Percentiles rank a stretch among this genome's conserved stretches.
Evolutionary conservation across 2,888 invertebrate species (phyloP).

Genomic region (Subacronicta megacephala): DNA sequence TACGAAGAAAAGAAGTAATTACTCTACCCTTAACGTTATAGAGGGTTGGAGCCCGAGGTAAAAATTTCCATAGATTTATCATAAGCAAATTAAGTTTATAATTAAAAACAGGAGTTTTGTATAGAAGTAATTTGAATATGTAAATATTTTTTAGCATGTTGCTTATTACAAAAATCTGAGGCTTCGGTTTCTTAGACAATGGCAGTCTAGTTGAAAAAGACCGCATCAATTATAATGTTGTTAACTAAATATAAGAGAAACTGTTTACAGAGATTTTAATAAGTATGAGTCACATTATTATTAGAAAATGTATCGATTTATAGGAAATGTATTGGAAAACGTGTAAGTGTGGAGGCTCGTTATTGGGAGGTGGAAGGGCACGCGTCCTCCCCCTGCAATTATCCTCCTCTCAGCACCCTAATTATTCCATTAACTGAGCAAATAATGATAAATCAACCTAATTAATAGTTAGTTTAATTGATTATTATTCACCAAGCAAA

Average conservation of each 20-base stretch:
- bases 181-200: slow-evolving; percentile 50
- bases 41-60: slow-evolving; percentile 87
- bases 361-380: slow-evolving; percentile 53
- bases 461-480: slow-evolving; percentile 65
- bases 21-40: slow-evolving; percentile 87
- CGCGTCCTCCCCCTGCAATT: slow-evolving; percentile 67
- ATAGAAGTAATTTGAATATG: slow-evolving; percentile 88
- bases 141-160: slow-evolving; percentile 82
- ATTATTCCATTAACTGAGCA: slow-evolving; percentile 85
- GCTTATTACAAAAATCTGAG: slow-evolving; percentile 66
- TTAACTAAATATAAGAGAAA: neutral
- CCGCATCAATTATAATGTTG: neutral
- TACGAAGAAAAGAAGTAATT: slow-evolving; percentile 90
- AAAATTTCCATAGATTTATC: slow-evolving; percentile 90
- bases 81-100: slow-evolving; percentile 90
- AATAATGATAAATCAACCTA: slow-evolving; percentile 81
- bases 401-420: slow-evolving; percentile 72
- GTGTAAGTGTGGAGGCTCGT: slow-evolving; percentile 60
- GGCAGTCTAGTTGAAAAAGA: slow-evolving; percentile 18
- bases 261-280: too few species aligned
- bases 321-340: slow-evolving; percentile 33
- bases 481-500: slow-evolving; percentile 33
- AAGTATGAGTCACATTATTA: neutral
- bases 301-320: slow-evolving; percentile 22
- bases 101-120: slow-evolving; percentile 89